Percentiles rank a stretch among this genome's conserved stretches.
phyloP scores from a whole-genome alignment of 2,113 vertebrate genomes.

The Neogale vison region DNA sequence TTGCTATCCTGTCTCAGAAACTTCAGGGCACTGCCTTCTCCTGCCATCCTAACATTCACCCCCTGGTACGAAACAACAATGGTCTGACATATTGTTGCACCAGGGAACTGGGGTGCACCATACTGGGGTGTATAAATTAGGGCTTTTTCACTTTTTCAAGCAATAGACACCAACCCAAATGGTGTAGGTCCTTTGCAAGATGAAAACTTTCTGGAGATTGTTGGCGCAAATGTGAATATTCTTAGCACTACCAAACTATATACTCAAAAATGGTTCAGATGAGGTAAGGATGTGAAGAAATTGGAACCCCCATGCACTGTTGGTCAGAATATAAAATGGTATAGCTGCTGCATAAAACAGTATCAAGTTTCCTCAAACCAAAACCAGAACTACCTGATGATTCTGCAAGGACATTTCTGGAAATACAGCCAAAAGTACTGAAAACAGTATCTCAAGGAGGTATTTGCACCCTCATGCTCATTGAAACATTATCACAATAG shows the following conservation, averaged over 20 bases:
- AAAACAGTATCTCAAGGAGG: not conserved
- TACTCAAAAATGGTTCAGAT: not conserved
- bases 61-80: not conserved
- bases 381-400: not conserved
- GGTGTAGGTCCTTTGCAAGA: not conserved
- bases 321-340: not conserved
- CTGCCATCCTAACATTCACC: not conserved
- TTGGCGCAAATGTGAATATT: not conserved
- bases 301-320: fast-evolving
- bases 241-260: not conserved
- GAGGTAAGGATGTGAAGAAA: not conserved
- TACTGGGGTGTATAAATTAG: not conserved
- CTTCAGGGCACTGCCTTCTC: not conserved
- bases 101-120: not conserved
- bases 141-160: not conserved
- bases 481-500: not conserved
- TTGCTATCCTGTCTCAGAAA: not conserved
- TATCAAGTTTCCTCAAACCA: not conserved
- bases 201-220: not conserved
- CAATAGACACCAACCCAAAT: not conserved
- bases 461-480: not conserved
- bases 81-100: not conserved
- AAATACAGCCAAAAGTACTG: not conserved
- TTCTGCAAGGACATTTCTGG: not conserved
- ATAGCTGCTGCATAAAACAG: not conserved